Conservation (phyloP, 2,113 vertebrate species). For the Oenanthe oenanthe region DNA sequence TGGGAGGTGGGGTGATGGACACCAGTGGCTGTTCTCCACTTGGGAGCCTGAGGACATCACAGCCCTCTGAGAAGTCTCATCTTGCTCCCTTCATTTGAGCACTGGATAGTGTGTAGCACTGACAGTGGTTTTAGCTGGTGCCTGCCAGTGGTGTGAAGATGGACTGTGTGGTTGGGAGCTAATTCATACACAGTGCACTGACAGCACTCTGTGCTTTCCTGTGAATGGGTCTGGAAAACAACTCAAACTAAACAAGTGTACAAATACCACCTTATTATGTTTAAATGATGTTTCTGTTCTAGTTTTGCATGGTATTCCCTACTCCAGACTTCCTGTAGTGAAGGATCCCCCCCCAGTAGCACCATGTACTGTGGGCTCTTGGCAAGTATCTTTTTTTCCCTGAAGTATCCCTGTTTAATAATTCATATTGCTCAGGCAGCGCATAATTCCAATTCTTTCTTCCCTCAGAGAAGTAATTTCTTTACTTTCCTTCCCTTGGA, state of each 20-base stretch:
- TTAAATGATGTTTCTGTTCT: background rate
- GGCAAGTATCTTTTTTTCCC: background rate
- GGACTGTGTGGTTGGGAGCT: background rate
- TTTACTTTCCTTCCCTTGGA: background rate
- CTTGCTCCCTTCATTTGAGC: constrained; percentile 5
- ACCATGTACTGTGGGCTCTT: background rate
- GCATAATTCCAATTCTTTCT: background rate
- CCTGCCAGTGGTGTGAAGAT: background rate
- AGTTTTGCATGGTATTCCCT: background rate
- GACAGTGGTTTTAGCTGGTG: background rate
- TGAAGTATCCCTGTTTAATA: background rate
- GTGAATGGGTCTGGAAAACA: background rate
- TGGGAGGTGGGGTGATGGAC: constrained; percentile 1
- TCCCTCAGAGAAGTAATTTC: background rate
- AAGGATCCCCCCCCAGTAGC: background rate
- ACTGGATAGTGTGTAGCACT: background rate
- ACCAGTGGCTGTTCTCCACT: background rate
- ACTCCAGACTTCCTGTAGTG: background rate
- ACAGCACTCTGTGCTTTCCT: background rate
- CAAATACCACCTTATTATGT: background rate
- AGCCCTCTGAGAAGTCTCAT: constrained; percentile 3
- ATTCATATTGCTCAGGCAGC: background rate
- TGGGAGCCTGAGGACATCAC: background rate
- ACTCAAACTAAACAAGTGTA: background rate
- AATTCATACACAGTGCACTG: background rate